A percentile compares a stretch with the other conserved stretches of the same genome.
These are phyloP conservation scores for Chionodraco myersi DNA, from an alignment of 2,113 vertebrate species.

Conservation along the genomic window DNA sequence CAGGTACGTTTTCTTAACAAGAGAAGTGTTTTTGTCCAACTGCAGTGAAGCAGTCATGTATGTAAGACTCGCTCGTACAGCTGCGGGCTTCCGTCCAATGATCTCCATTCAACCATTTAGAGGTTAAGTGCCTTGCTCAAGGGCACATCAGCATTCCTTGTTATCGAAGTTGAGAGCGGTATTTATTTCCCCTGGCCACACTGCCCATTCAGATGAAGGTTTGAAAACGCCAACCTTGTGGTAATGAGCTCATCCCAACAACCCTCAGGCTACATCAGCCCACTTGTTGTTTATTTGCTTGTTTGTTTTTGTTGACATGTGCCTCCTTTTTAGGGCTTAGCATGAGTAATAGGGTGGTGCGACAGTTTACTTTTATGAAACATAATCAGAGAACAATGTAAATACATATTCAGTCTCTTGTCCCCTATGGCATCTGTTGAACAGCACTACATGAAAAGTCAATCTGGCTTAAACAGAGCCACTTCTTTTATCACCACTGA, in stretches of 20 bases:
- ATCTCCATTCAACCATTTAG: conserved; percentile 29
- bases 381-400: conserved; percentile 64
- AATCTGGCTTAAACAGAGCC: conserved; percentile 49
- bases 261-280: conserved; percentile 67
- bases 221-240: conserved; percentile 49
- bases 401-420: conserved; percentile 58
- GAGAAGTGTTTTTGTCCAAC: neutral
- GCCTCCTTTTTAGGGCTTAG: conserved; percentile 58
- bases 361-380: conserved; percentile 47
- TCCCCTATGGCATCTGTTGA: conserved; percentile 62
- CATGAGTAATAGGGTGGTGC: conserved; percentile 58
- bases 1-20: conserved; percentile 3
- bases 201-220: conserved; percentile 50
- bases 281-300: conserved; percentile 65
- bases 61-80: neutral
- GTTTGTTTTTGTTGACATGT: conserved; percentile 67
- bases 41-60: neutral
- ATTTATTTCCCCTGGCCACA: conserved; percentile 17
- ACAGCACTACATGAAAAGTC: conserved; percentile 53
- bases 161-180: conserved; percentile 23
- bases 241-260: conserved; percentile 46
- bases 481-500: conserved; percentile 17
- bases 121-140: conserved; percentile 26
- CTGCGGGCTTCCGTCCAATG: conserved; percentile 17
- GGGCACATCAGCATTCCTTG: conserved; percentile 38